These are phyloP conservation scores for Eulacestoma nigropectus DNA, from an alignment of 2,113 vertebrate species.

Conservation along the genomic window DNA sequence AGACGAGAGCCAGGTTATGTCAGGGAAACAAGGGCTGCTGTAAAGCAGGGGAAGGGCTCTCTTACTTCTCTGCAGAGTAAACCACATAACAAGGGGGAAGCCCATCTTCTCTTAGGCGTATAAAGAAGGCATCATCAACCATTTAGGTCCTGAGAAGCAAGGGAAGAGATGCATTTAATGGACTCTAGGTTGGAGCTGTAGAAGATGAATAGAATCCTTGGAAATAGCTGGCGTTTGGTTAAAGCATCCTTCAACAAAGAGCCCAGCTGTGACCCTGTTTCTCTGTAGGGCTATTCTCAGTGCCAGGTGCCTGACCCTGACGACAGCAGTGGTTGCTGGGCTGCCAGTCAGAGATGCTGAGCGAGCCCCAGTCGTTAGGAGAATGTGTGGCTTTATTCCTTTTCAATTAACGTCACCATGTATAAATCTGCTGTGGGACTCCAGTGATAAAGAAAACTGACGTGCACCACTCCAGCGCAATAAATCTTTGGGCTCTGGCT, in stretches of 20 bases:
- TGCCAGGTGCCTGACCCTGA: not conserved
- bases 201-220: not conserved
- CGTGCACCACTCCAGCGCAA: not conserved
- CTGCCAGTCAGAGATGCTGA: not conserved
- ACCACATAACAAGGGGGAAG: not conserved
- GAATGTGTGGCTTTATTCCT: constrained; percentile 29
- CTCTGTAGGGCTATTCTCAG: not conserved
- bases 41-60: not conserved
- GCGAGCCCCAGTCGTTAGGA: not conserved
- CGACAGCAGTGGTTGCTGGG: not conserved
- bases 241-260: not conserved
- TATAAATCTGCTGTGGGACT: constrained; percentile 8
- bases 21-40: not conserved
- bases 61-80: not conserved
- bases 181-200: not conserved
- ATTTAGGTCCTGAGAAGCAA: not conserved
- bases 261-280: not conserved
- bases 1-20: not conserved
- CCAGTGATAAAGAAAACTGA: not conserved
- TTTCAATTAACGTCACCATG: not conserved
- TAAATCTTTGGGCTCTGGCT: not conserved
- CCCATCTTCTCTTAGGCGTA: not conserved
- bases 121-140: not conserved
- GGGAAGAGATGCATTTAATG: not conserved
- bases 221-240: not conserved